phyloP scores from a whole-genome alignment of 2,113 vertebrate genomes.

The Dicaeum eximium region DNA sequence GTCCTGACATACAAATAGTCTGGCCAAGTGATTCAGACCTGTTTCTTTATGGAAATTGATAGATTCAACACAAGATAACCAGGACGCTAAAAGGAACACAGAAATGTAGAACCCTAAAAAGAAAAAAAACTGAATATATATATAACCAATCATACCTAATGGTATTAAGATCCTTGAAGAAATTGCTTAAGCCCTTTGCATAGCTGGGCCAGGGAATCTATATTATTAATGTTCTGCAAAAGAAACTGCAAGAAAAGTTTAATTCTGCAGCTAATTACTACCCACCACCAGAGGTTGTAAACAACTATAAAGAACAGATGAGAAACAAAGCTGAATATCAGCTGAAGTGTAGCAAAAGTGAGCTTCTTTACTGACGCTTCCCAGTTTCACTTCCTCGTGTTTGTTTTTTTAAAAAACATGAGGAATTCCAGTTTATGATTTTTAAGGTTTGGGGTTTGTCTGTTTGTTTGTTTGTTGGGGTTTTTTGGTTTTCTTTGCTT shows the following conservation, averaged over 20 bases:
- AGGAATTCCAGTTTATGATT: neutral
- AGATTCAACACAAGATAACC: neutral
- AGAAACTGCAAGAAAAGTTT: neutral
- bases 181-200: neutral
- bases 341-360: neutral
- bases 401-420: neutral
- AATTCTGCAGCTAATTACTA: neutral
- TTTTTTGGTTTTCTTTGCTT: neutral
- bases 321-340: neutral
- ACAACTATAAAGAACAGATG: neutral
- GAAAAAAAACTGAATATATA: neutral
- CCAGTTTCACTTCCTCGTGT: neutral
- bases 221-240: neutral
- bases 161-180: neutral
- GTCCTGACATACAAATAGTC: neutral
- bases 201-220: neutral
- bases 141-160: neutral
- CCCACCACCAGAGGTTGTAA: neutral
- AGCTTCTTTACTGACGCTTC: neutral
- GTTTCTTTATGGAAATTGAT: neutral
- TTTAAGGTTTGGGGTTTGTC: neutral
- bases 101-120: neutral
- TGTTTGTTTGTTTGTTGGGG: neutral
- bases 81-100: neutral
- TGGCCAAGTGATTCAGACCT: neutral